These are phyloP conservation scores for Leucophenga montana DNA, from an alignment of 2,888 invertebrate genomes.

Conservation along the genomic window DNA sequence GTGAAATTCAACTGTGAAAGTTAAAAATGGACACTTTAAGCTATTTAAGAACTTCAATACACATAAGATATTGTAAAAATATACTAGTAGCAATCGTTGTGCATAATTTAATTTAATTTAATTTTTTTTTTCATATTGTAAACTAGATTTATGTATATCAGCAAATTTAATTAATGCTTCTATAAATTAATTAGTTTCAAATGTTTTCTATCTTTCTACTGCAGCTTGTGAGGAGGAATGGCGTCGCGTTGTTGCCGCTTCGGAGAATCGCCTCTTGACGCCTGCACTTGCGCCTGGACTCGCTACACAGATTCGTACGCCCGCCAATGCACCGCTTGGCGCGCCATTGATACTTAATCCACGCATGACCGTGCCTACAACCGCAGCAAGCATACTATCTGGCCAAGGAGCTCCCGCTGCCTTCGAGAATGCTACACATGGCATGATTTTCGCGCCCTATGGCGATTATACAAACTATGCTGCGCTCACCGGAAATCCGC, in stretches of 20 bases:
- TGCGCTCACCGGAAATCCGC: constrained; percentile 85
- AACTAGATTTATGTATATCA: not conserved
- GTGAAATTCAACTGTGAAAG: no score
- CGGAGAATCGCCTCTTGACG: constrained; percentile 84
- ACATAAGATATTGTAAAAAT: no score
- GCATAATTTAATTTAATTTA: no score
- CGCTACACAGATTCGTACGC: constrained; percentile 78
- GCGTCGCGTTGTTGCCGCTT: constrained; percentile 86
- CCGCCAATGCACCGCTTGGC: constrained; percentile 85
- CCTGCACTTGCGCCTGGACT: constrained; percentile 77
- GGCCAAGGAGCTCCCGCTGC: constrained; percentile 78
- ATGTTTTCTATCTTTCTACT: constrained; percentile 58
- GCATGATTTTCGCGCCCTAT: constrained; percentile 89
- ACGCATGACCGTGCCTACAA: constrained; percentile 87
- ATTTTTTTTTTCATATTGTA: not conserved
- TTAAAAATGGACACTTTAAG: no score
- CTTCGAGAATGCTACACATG: constrained; percentile 77
- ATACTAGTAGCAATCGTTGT: no score
- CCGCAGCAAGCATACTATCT: constrained; percentile 78
- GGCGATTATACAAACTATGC: constrained; percentile 93
- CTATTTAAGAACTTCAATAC: no score
- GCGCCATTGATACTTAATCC: constrained; percentile 95
- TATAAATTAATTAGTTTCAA: not conserved
- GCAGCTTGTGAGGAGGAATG: constrained; percentile 90
- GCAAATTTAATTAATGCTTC: not conserved